phyloP scores from a whole-genome alignment of 2,888 invertebrate genomes.

The Eudasyphora cyanicolor region DNA sequence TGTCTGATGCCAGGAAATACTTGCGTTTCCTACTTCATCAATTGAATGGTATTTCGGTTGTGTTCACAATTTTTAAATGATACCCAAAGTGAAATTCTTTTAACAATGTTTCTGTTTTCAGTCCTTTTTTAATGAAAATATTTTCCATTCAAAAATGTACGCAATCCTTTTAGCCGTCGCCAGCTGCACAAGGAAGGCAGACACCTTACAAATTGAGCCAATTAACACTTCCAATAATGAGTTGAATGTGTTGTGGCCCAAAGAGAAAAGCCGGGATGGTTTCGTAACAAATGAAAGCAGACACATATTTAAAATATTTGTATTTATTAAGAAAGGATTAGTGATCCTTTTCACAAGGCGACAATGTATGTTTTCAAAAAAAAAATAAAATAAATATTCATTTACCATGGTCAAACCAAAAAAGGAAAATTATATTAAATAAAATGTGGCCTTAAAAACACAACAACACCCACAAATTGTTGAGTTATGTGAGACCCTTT shows the following conservation, averaged over 20 bases:
- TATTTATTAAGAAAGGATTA: slow-evolving; percentile 61
- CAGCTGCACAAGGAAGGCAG: slow-evolving; percentile 38
- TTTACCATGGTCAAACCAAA: slow-evolving; percentile 23
- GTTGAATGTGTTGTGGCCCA: not conserved
- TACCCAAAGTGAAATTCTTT: not conserved
- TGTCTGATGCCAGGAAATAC: too few relatives aligned
- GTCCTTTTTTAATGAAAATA: slow-evolving; percentile 1
- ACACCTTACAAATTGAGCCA: slow-evolving; percentile 61
- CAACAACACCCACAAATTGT: slow-evolving; percentile 36
- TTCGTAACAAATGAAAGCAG: slow-evolving; percentile 46
- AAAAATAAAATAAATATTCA: slow-evolving; percentile 45
- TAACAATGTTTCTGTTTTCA: not conserved
- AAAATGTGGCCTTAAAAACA: not conserved
- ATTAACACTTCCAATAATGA: slow-evolving; percentile 55
- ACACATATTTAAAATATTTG: slow-evolving; percentile 62
- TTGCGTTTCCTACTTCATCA: too few relatives aligned
- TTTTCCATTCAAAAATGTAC: not conserved
- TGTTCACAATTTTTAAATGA: not conserved
- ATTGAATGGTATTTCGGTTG: too few relatives aligned
- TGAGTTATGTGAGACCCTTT: slow-evolving; percentile 59
- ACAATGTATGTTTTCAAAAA: slow-evolving; percentile 42
- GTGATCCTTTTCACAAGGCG: slow-evolving; percentile 29
- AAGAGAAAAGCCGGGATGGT: too few relatives aligned
- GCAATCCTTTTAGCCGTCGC: not conserved
- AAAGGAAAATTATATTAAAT: slow-evolving; percentile 33